Evolutionary conservation across 2,888 invertebrate genomes (phyloP).

Genomic region (Synergus japonicus): DNA sequence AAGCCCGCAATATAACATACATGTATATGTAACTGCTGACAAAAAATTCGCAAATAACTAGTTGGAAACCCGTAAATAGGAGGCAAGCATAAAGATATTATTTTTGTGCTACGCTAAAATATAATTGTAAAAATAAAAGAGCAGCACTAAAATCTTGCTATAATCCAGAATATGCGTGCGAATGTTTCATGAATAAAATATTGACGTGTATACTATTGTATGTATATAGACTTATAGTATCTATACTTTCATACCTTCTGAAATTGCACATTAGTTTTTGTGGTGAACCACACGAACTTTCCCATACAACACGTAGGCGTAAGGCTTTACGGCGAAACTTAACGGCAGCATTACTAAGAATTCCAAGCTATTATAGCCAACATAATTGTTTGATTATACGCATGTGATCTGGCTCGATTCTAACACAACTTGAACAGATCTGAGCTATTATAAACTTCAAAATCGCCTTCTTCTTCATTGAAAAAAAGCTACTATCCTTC

Average conservation of each 20-base stretch:
- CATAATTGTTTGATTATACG: slow-evolving; percentile 65
- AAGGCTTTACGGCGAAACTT: slow-evolving; percentile 46
- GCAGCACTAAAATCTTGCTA: not conserved
- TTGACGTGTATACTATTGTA: not conserved
- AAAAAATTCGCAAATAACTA: not conserved
- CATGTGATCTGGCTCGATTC: slow-evolving; percentile 54
- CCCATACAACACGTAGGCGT: slow-evolving; percentile 56
- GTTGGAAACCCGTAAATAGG: not conserved
- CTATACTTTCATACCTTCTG: slow-evolving; percentile 41
- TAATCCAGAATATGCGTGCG: not conserved
- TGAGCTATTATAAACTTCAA: slow-evolving; percentile 16
- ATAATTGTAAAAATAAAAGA: not conserved
- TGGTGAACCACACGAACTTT: slow-evolving; percentile 49
- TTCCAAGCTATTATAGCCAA: slow-evolving; percentile 60
- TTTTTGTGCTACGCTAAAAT: not conserved
- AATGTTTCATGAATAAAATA: not conserved
- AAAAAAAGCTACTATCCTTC: slow-evolving; percentile 4
- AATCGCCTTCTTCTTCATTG: not conserved
- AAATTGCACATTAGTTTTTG: slow-evolving; percentile 57
- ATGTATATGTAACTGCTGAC: not conserved
- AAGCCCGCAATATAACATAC: not conserved
- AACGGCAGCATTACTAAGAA: slow-evolving; percentile 58
- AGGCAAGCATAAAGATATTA: not conserved
- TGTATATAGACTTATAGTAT: not conserved
- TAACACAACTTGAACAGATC: not conserved